Evolutionary conservation across 2,113 vertebrate genomes (phyloP).

Genomic region (Drymodes brunneopygia): DNA sequence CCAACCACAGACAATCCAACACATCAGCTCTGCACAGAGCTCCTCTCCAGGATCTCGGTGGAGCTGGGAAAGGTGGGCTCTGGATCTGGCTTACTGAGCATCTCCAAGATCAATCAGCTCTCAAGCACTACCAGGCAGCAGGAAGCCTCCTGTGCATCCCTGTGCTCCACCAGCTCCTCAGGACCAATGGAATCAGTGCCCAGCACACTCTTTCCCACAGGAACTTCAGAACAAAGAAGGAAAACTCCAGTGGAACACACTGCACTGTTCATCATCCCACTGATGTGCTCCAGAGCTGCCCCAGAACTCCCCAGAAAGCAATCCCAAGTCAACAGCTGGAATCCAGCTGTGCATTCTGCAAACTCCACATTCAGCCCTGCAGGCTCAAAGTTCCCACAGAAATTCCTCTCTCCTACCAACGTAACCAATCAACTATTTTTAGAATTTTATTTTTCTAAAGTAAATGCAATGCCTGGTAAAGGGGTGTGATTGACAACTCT

Average conservation of each 20-base stretch:
- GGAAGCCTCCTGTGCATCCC: neutral
- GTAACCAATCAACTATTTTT: constrained; percentile 20
- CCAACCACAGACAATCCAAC: neutral
- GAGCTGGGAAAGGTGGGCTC: neutral
- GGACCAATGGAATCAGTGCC: neutral
- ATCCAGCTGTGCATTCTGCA: neutral
- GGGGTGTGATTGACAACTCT: constrained; percentile 19
- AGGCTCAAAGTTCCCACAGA: neutral
- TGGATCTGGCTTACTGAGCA: fast-evolving
- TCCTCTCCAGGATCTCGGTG: fast-evolving
- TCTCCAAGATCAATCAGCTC: neutral
- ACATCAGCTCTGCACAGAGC: neutral
- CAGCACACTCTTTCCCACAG: neutral
- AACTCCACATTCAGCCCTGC: neutral
- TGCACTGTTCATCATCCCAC: neutral
- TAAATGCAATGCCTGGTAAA: neutral
- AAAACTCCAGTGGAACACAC: neutral
- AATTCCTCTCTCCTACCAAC: neutral
- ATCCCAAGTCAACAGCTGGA: neutral
- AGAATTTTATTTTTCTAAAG: neutral
- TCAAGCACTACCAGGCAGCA: neutral
- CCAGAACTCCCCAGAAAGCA: neutral
- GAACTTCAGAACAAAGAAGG: neutral
- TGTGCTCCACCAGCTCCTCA: neutral
- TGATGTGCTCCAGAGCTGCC: neutral